A percentile compares a stretch with the other conserved stretches of the same genome.
phyloP scores from a whole-genome alignment of 2,888 invertebrate genomes.

The Pseudococcus viburni region DNA sequence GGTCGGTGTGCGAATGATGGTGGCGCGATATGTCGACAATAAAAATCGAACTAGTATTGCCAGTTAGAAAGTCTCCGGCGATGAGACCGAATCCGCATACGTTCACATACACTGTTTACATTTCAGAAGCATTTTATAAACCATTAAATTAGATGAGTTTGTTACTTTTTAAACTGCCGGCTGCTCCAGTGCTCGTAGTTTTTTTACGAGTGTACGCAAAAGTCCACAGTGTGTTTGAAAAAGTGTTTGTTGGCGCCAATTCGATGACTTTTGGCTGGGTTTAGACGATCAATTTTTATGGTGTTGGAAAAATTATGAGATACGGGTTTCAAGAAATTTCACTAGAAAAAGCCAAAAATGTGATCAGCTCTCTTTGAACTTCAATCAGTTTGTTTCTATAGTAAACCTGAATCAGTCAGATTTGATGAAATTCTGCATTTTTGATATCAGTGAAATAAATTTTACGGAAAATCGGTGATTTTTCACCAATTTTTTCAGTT shows the following conservation, averaged over 20 bases:
- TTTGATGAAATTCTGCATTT: too few species aligned
- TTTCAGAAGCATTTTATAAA: background rate
- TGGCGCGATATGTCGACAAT: slow-evolving; percentile 22
- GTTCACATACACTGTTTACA: slow-evolving; percentile 16
- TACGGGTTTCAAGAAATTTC: too few species aligned
- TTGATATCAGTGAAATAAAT: too few species aligned
- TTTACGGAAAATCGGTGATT: too few species aligned
- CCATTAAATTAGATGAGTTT: background rate
- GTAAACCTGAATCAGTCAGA: too few species aligned
- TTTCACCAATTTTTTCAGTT: too few species aligned
- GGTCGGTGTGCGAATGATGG: background rate
- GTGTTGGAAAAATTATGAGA: too few species aligned
- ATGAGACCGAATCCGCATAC: background rate
- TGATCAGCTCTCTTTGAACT: too few species aligned
- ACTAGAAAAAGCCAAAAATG: too few species aligned
- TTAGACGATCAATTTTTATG: too few species aligned
- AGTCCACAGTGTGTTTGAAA: background rate
- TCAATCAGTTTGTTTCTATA: too few species aligned
- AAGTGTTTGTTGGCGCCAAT: background rate
- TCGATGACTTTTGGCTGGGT: too few species aligned
- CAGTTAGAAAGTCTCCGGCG: background rate
- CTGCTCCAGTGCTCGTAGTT: background rate
- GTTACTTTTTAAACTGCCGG: background rate
- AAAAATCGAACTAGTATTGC: slow-evolving; percentile 20
- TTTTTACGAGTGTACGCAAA: background rate